A percentile compares a stretch with the other conserved stretches of the same genome.
phyloP scores from a whole-genome alignment of 1,140 invertebrate genomes.

The Hyposmocoma kahamanoa region DNA sequence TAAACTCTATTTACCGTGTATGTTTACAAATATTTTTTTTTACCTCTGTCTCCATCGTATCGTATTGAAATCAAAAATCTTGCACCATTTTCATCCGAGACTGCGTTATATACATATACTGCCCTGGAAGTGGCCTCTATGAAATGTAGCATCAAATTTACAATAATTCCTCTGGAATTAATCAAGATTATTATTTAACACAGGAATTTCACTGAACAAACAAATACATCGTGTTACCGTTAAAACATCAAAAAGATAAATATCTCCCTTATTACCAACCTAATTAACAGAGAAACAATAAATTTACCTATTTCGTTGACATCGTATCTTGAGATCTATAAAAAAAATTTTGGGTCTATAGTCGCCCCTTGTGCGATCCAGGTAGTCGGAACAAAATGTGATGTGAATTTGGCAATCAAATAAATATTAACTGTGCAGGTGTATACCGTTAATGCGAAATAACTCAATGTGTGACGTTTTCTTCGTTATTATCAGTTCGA shows the following conservation, averaged over 20 bases:
- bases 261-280: constrained; percentile 3
- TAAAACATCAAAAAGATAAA: constrained; percentile 1
- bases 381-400: constrained; percentile 1
- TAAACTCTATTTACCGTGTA: too few relatives aligned
- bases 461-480: constrained; percentile 11
- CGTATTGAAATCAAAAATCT: too few relatives aligned
- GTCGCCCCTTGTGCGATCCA: background rate
- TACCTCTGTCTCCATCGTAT: too few relatives aligned
- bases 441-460: constrained; percentile 19
- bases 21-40: too few relatives aligned
- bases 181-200: too few relatives aligned
- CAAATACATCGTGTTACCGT: too few relatives aligned
- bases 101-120: too few relatives aligned
- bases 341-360: constrained; percentile 7
- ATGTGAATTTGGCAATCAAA: constrained; percentile 37
- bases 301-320: constrained; percentile 8
- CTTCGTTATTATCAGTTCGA: constrained; percentile 5
- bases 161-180: too few relatives aligned
- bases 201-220: too few relatives aligned
- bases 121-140: too few relatives aligned
- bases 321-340: constrained; percentile 6
- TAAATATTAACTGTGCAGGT: constrained; percentile 38
- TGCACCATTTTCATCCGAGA: too few relatives aligned
- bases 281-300: constrained; percentile 13
- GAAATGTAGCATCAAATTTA: too few relatives aligned